Evolutionary conservation across 2,113 vertebrate species (phyloP).

Genomic region (Oenanthe melanoleuca): DNA sequence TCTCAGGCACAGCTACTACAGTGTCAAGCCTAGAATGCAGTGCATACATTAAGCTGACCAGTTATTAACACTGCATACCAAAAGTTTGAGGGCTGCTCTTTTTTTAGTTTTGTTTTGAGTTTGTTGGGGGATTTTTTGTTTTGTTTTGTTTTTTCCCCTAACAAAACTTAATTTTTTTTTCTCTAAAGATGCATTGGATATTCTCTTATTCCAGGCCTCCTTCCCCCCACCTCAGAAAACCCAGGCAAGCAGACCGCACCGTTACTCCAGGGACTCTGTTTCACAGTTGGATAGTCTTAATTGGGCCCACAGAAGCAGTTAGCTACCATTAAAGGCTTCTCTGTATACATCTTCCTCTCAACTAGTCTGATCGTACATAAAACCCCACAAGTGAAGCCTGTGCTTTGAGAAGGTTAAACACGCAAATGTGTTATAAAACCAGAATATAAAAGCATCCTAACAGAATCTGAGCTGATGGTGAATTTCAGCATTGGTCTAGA

Average conservation of each 20-base stretch:
- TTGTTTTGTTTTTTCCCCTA: not conserved
- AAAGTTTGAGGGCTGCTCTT: not conserved
- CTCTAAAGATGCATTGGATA: not conserved
- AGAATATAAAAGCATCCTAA: not conserved
- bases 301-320: conserved; percentile 61
- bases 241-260: not conserved
- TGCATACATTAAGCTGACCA: conserved; percentile 35
- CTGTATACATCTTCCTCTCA: conserved; percentile 45
- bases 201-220: not conserved
- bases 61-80: not conserved
- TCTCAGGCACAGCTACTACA: conserved; percentile 58
- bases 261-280: conserved; percentile 9
- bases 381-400: conserved; percentile 21
- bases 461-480: not conserved
- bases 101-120: not conserved
- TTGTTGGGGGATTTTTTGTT: not conserved
- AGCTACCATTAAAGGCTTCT: conserved; percentile 53
- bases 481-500: not conserved
- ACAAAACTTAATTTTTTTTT: not conserved
- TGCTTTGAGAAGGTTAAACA: conserved; percentile 7
- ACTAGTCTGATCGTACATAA: conserved; percentile 1
- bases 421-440: not conserved
- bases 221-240: conserved; percentile 7
- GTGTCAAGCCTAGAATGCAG: conserved; percentile 33
- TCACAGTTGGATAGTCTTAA: conserved; percentile 56